Conservation (phyloP, 2,113 vertebrate genomes). For the Hippocampus comes region DNA sequence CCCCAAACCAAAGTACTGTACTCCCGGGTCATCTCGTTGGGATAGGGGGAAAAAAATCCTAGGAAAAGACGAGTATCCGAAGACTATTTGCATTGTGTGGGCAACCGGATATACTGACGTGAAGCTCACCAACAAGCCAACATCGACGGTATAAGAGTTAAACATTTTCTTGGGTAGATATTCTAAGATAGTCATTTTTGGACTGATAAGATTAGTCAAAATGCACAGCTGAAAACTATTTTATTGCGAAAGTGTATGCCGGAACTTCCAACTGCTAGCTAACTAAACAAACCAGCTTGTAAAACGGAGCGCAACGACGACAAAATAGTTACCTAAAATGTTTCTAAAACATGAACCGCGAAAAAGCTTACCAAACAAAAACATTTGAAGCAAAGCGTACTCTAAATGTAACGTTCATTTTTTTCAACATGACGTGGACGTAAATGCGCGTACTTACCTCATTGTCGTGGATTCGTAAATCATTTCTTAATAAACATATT, state of each 20-base stretch:
- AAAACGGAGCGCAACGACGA: neutral
- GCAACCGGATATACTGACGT: neutral
- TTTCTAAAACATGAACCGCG: neutral
- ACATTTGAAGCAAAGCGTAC: neutral
- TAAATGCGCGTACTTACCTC: slow-evolving; percentile 60
- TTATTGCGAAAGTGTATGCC: neutral
- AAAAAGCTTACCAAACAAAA: neutral
- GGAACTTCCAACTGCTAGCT: neutral
- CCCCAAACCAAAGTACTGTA: no score
- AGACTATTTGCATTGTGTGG: no score
- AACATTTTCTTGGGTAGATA: neutral
- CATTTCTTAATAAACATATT: slow-evolving; percentile 75
- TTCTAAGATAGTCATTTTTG: neutral
- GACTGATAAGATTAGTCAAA: neutral
- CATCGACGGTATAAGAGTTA: neutral
- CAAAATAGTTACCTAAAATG: neutral
- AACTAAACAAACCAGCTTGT: neutral
- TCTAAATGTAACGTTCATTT: neutral
- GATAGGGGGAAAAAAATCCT: no score
- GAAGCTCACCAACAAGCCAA: neutral
- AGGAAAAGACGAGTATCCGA: no score
- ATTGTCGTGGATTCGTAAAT: slow-evolving; percentile 75
- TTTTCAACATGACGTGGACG: neutral
- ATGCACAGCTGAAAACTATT: neutral
- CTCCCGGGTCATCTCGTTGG: no score